Conservation (phyloP, 2,888 invertebrate species). For the Rapana venosa region DNA sequence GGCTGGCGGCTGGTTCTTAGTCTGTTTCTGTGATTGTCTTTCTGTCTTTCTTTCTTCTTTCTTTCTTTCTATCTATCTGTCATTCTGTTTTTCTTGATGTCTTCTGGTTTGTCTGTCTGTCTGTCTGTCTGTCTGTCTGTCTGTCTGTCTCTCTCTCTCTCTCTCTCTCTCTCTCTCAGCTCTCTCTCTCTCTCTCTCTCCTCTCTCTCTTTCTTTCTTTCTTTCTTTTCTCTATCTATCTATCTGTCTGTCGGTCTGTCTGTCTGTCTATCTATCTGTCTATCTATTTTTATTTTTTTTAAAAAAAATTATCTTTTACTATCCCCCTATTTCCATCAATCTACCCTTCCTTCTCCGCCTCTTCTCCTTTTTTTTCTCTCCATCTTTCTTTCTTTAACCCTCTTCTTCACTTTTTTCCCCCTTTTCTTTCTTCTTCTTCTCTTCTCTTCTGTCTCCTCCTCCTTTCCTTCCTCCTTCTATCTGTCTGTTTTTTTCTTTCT, state of each 20-base stretch:
- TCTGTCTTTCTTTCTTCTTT: conserved; percentile 10
- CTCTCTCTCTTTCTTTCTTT: not conserved
- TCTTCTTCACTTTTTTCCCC: not conserved
- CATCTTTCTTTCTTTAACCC: not conserved
- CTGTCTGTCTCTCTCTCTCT: not conserved
- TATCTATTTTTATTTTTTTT: no score
- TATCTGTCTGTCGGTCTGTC: no score
- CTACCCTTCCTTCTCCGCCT: not conserved
- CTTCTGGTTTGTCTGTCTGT: not conserved
- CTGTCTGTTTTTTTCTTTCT: no score
- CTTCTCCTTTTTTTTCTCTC: not conserved
- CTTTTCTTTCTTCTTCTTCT: conserved; percentile 2
- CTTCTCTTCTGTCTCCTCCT: no score
- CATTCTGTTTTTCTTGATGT: not conserved
- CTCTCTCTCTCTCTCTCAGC: not conserved
- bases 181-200: not conserved
- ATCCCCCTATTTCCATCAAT: no score
- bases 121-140: not conserved
- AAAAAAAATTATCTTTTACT: no score
- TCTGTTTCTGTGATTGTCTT: not conserved
- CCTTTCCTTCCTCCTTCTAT: not conserved
- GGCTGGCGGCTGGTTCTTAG: no score
- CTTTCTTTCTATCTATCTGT: not conserved
- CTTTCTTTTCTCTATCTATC: not conserved
- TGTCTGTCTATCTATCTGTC: no score